Evolutionary conservation across 2,888 invertebrate genomes (phyloP), one percentile per base, ranked within the genome.

Genomic region (Cephus pulcher): DNA sequence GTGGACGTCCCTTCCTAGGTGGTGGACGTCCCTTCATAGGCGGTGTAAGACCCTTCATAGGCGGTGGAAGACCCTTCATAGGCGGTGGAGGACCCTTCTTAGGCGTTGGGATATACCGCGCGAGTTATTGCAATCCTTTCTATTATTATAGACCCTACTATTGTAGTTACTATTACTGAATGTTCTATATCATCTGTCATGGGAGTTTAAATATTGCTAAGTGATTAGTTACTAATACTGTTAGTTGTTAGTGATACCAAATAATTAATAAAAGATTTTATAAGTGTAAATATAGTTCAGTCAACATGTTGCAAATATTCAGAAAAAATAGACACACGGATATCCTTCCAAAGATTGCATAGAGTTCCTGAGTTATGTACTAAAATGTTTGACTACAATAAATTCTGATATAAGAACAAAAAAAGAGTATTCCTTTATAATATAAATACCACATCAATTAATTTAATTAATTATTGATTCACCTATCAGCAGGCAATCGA

Each of bases 101-200:
- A 56, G 56, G 56, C 1, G 9, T 56, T 56, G 56, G 56, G 2
- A 23, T 56, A 56, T 56, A 56, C 23, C 9, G 9, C 23, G 56
- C 56, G 9, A 56, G 56, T 23, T 23, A 23, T 56, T 56, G 56
- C 23, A 56, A 56, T 56, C 56, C 56, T 34, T 71, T 71, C 23
- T 71, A 71, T 34, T 71, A 71, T 71, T 71, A 71, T 4, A 71
- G 34, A 15, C 71, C 71, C 12, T 71, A 71, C 34, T 71, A 71
- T 71, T 71, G 71, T 4, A 71, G 23, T 32, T 34, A 34, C 15
- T 71, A 71, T 32, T 71, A 71, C 12, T 71, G 34, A 71, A 71
- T 56, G 2, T n/a, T 74, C 73, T 34, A 32, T 73, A 34, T 56
- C 12, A 77, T 35, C 73, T 77, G 69, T 69, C 23, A 34, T 23